Base-by-base conservation (phyloP, 2,113 vertebrate genomes). In the Glaucomys volans region DNA sequence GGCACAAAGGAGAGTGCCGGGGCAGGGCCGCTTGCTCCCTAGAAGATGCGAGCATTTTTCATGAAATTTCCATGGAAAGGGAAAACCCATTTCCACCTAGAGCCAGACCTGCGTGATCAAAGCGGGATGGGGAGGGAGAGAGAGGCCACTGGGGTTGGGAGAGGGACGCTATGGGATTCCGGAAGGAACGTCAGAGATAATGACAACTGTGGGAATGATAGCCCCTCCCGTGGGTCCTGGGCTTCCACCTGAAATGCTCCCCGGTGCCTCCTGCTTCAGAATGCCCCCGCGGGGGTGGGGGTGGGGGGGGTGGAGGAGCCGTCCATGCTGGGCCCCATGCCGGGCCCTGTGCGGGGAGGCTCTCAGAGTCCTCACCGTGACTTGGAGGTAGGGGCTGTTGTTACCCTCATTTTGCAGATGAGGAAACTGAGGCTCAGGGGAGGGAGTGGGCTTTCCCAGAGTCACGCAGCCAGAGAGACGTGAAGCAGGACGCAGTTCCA, bases 261-360 rank as follows among this genome's bases (percentile, higher is more conserved):
- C 52, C 8, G 4, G 22, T 57, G 40, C 3, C 35, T 6, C 17
- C 8, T 47, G 83, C 44, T 88, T 0, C 0, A 44, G 54, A n/a
- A 37, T 7, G 7, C 62, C 6, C 0, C 20, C 80, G 42, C 30
- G 66, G 59, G n/a, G n/a, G n/a, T n/a, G n/a, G n/a, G n/a, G n/a
- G n/a, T n/a, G n/a, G n/a, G n/a, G n/a, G 20, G 28, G 52, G 35
- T 16, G 0, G 0, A 67, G 0, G 0, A 32, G 17, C 10, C 76
- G n/a, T 71, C 26, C 13, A 50, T 35, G 59, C 44, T 13, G 13
- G 71, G n/a, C 5, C 67, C 67, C 22, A 32, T 32, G 40, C 17
- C 20, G 22, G 42, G 32, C 20, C 44, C 69, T 32, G 16, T 22
- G 10, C 1, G 12, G n/a, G 13, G 44, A 83, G 50, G 77, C 6